These are phyloP conservation scores for Festucalex cinctus DNA, from an alignment of 2,113 vertebrate species.

Conservation along the genomic window DNA sequence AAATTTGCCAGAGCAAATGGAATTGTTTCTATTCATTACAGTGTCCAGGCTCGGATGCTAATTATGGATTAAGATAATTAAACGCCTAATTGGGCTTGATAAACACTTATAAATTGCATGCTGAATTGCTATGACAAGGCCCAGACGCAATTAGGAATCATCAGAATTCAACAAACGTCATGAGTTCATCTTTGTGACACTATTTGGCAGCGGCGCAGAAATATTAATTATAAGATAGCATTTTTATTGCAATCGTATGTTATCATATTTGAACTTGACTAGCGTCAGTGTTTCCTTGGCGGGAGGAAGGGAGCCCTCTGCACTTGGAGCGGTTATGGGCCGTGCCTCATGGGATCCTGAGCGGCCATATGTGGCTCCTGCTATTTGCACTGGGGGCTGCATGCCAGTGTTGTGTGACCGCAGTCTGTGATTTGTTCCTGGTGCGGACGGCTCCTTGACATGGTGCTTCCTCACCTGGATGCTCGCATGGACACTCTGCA, in stretches of 20 bases:
- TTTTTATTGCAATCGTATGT: background rate
- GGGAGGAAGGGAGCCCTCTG: too few relatives aligned
- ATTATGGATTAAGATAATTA: slow-evolving; percentile 53
- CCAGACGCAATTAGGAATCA: background rate
- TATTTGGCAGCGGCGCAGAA: background rate
- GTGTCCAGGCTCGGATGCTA: slow-evolving; percentile 38
- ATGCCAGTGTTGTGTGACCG: too few relatives aligned
- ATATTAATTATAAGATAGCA: background rate
- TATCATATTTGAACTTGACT: too few relatives aligned
- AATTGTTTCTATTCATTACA: slow-evolving; percentile 51
- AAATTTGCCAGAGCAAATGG: slow-evolving; percentile 17
- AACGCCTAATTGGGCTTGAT: slow-evolving; percentile 59
- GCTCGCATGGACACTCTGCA: too few relatives aligned
- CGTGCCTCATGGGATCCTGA: too few relatives aligned
- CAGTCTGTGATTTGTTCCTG: too few relatives aligned
- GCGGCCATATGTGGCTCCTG: too few relatives aligned
- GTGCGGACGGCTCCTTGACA: too few relatives aligned
- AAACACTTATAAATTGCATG: slow-evolving; percentile 56
- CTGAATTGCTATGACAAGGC: slow-evolving; percentile 42
- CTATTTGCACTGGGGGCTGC: too few relatives aligned
- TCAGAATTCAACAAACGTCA: background rate
- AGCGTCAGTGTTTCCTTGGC: too few relatives aligned
- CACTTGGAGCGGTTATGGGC: too few relatives aligned
- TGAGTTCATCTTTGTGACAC: background rate
- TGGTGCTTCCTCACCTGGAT: too few relatives aligned